phyloP scores from a whole-genome alignment of 2,113 vertebrate genomes.

The Anolis sagrei region DNA sequence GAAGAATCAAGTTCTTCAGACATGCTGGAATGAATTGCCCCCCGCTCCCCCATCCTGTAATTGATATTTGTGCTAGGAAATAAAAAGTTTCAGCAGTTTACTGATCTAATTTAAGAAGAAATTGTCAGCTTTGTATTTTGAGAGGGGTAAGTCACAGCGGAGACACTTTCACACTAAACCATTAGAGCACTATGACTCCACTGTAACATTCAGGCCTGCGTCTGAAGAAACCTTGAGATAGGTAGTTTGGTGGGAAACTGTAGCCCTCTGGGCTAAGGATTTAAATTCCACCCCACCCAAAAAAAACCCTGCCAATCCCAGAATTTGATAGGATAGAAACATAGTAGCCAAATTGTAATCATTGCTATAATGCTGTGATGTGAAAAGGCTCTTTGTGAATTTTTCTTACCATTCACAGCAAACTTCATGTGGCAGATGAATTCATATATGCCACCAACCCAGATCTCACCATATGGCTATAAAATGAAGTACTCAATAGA shows the following conservation, averaged over 20 bases:
- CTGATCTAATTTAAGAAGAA: conserved; percentile 26
- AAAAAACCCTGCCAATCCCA: too few species aligned
- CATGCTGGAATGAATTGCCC: not conserved
- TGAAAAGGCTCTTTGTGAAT: too few species aligned
- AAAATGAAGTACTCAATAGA: not conserved
- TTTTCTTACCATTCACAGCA: not conserved
- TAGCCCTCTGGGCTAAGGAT: too few species aligned
- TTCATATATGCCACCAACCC: not conserved
- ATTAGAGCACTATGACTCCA: too few species aligned
- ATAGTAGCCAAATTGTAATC: too few species aligned
- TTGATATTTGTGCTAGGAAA: conserved; percentile 27
- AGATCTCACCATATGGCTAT: not conserved
- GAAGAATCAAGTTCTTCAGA: conserved; percentile 65
- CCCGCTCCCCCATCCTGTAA: conserved; percentile 33
- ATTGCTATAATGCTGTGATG: too few species aligned
- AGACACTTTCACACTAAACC: not conserved
- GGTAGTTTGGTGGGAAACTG: too few species aligned
- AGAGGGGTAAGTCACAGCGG: not conserved
- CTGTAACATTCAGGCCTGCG: too few species aligned
- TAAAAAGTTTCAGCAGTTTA: conserved; percentile 10
- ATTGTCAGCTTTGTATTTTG: not conserved
- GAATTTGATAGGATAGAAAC: too few species aligned
- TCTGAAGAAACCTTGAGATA: too few species aligned
- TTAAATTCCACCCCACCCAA: too few species aligned
- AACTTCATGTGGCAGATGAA: not conserved